Conservation (phyloP, 2,888 invertebrate species). For the Zhengitettix transpicula region DNA sequence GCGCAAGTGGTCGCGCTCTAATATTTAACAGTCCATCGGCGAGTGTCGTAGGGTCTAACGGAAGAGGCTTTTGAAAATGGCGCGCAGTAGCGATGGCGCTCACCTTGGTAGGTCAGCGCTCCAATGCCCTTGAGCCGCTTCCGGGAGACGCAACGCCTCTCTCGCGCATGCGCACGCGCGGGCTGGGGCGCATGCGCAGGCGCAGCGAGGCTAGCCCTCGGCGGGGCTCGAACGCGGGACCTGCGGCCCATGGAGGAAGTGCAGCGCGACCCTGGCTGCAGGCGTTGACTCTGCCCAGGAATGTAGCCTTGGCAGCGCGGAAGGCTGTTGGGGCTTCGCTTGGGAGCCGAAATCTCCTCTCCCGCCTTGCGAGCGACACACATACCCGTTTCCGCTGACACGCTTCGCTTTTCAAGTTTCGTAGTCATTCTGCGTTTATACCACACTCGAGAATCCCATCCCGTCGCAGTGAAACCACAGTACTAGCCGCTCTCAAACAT, state of each 20-base stretch:
- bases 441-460: too few relatives aligned
- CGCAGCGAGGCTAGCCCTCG: too few relatives aligned
- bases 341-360: not conserved
- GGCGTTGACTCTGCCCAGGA: not conserved
- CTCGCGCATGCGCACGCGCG: not conserved
- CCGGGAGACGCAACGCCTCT: not conserved
- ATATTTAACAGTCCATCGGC: too few relatives aligned
- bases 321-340: not conserved
- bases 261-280: not conserved
- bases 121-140: not conserved
- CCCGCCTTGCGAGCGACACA: not conserved
- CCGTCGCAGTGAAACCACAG: too few relatives aligned
- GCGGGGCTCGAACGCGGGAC: too few relatives aligned
- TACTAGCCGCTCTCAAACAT: too few relatives aligned
- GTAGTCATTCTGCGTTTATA: too few relatives aligned
- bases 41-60: too few relatives aligned
- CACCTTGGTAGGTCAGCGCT: not conserved
- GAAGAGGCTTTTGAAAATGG: too few relatives aligned
- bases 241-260: too few relatives aligned
- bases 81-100: not conserved
- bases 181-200: not conserved
- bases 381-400: not conserved
- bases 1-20: too few relatives aligned
- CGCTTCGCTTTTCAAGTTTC: too few relatives aligned
- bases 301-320: not conserved